Evolutionary conservation across 2,113 vertebrate genomes (phyloP).

Genomic region (Phoenicopterus ruber): DNA sequence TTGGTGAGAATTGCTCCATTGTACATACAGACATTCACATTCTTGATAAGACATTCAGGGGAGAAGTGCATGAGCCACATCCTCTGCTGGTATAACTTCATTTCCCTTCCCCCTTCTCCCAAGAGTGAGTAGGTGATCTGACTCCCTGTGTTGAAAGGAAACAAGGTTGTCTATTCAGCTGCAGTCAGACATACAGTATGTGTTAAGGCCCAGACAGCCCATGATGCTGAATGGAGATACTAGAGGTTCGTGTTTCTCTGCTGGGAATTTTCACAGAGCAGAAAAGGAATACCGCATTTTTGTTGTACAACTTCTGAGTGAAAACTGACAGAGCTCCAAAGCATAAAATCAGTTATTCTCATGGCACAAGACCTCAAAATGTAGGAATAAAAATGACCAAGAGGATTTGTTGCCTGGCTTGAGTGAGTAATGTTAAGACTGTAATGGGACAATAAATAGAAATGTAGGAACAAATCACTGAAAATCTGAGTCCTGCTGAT

Average conservation of each 20-base stretch:
- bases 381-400: neutral
- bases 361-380: neutral
- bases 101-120: constrained; percentile 19
- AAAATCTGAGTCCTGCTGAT: neutral
- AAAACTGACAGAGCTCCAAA: neutral
- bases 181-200: neutral
- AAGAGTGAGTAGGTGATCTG: neutral
- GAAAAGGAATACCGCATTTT: neutral
- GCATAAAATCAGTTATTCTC: neutral
- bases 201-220: neutral
- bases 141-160: constrained; percentile 23
- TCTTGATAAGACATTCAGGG: neutral
- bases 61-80: neutral
- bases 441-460: neutral
- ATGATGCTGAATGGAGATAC: constrained; percentile 23
- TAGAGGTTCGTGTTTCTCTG: constrained; percentile 16
- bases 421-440: neutral
- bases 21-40: neutral
- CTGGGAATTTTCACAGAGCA: constrained; percentile 20
- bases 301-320: neutral
- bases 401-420: neutral
- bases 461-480: neutral
- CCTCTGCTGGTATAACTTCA: neutral
- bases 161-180: constrained; percentile 52
- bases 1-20: neutral